Evolutionary conservation across 2,797 vertebrate genomes (phyloP), one percentile per base, ranked within the genome.

Genomic region (Sternotherus odoratus): DNA sequence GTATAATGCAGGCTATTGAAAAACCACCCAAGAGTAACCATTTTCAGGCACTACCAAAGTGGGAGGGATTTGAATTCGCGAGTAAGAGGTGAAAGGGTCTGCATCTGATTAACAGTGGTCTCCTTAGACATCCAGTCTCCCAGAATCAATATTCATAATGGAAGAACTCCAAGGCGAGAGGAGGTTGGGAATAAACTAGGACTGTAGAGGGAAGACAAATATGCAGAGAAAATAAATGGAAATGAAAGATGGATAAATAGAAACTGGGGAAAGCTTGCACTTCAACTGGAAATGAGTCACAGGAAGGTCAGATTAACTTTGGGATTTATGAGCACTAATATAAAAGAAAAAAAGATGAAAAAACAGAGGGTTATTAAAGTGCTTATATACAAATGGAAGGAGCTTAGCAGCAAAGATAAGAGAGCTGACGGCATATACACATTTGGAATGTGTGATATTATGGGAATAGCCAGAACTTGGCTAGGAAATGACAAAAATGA

Each of bases 251-350:
- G 54, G 43, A 91, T 85, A 85, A 86, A 57, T n/a, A 86, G 51
- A 69, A 90, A 82, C 2, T 21, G 43, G 79, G 85, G 43, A 53
- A 91, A 86, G 82, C 23, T 4, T 81, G 33, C 17, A 79, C 48
- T 48, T 87, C 88, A 92, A 56, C 43, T 79, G 30, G 46, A 94
- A 95, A 91, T 60, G 49, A 91, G 51, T 63, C 93, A 88, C 91
- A 87, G 75, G 51, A 92, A 93, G 83, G 53, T 72, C 90, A 93
- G 86, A 88, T 90, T 92, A 93, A 92, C 36, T 91, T 75, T 72
- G 39, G 69, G 75, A 91, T 92, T 94, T 95, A 79, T 53, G 36
- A 93, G 36, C 48, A 82, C 24, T 91, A 90, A 81, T 82, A 82
- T 53, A 16, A 79, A 86, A 77, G 54, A 53, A 51, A 77, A 63